Conservation (phyloP, 2,888 invertebrate species). For the Rhorus exstirpatorius region DNA sequence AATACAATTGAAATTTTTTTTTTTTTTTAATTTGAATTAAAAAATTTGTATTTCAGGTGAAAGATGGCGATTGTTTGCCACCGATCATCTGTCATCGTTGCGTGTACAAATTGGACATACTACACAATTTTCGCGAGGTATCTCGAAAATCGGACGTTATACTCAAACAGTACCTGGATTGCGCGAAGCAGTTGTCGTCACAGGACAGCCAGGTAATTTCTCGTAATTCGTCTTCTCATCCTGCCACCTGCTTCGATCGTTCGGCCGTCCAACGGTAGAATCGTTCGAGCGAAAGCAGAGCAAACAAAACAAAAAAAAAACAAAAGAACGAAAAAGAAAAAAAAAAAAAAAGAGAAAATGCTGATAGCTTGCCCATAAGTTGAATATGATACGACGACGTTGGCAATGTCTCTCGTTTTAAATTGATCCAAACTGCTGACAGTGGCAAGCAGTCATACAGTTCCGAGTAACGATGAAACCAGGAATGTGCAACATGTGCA, state of each 20-base stretch:
- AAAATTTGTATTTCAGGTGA: constrained; percentile 88
- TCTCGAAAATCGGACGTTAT: constrained; percentile 92
- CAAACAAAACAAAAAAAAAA: constrained; percentile 28
- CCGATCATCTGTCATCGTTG: constrained; percentile 93
- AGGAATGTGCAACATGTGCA: constrained; percentile 82
- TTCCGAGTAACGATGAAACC: constrained; percentile 84
- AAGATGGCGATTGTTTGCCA: constrained; percentile 92
- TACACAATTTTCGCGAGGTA: constrained; percentile 92
- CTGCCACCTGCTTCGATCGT: constrained; percentile 9
- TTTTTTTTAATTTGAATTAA: constrained; percentile 5
- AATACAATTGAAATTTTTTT: constrained; percentile 1
- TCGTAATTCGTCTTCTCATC: background rate
- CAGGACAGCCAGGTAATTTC: constrained; percentile 89
- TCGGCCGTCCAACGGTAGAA: background rate
- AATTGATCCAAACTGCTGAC: constrained; percentile 78
- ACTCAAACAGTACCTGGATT: constrained; percentile 92
- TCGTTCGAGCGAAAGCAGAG: constrained; percentile 8
- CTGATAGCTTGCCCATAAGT: constrained; percentile 25
- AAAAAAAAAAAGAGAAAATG: background rate
- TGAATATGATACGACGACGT: constrained; percentile 26
- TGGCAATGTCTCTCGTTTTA: constrained; percentile 58
- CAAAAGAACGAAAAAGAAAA: constrained; percentile 22
- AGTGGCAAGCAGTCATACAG: constrained; percentile 78
- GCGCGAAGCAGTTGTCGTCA: constrained; percentile 89
- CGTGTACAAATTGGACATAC: constrained; percentile 91